Evolutionary conservation across 2,888 invertebrate species (phyloP).

Genomic region (Polymixis flavicincta): DNA sequence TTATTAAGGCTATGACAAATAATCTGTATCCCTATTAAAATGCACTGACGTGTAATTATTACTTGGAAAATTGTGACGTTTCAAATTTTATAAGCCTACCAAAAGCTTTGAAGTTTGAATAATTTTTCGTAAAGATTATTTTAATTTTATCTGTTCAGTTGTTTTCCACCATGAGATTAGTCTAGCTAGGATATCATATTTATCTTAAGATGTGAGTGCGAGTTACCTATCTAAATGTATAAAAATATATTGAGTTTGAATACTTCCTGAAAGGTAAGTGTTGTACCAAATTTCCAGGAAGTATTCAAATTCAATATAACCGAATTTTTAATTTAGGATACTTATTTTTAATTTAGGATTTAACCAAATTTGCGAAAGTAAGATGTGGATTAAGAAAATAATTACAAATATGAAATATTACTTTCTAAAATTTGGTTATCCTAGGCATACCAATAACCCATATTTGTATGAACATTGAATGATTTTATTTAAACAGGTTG

Average conservation of each 20-base stretch:
- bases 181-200: background rate
- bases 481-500: constrained; percentile 43
- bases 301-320: too few relatives aligned
- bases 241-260: background rate
- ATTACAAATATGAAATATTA: too few relatives aligned
- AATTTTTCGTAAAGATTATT: background rate
- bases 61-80: background rate
- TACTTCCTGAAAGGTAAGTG: background rate
- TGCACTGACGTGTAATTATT: constrained; percentile 4
- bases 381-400: too few relatives aligned
- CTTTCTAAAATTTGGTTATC: background rate
- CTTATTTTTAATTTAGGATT: too few relatives aligned
- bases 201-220: constrained; percentile 1
- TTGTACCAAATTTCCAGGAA: too few relatives aligned
- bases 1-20: background rate
- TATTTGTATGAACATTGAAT: constrained; percentile 28
- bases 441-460: constrained; percentile 9
- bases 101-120: background rate
- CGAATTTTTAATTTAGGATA: too few relatives aligned
- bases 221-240: constrained; percentile 10
- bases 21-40: background rate
- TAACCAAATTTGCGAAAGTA: too few relatives aligned
- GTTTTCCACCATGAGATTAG: constrained; percentile 33
- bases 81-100: background rate
- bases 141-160: constrained; percentile 26